phyloP scores from a whole-genome alignment of 2,888 invertebrate species.

The Cordilura impudica region DNA sequence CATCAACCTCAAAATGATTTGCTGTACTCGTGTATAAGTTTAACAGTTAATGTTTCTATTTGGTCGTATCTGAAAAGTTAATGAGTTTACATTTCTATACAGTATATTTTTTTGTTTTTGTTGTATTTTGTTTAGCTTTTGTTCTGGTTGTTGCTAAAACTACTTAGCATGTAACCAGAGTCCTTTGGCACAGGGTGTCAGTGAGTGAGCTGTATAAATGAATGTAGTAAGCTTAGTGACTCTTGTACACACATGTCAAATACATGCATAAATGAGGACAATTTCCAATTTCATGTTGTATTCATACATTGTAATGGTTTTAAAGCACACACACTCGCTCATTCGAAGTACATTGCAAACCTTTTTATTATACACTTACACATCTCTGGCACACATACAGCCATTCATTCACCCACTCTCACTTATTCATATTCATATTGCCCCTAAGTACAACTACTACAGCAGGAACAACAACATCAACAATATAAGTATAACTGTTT shows the following conservation, averaged over 20 bases:
- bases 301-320: conserved; percentile 52
- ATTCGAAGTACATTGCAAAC: conserved; percentile 20
- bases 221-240: conserved; percentile 26
- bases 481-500: conserved; percentile 45
- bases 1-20: background rate
- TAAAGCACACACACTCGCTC: conserved; percentile 3
- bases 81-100: conserved; percentile 38
- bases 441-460: background rate
- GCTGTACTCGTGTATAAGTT: background rate
- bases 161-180: conserved; percentile 41
- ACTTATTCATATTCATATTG: background rate
- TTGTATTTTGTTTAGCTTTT: no score
- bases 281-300: conserved; percentile 56
- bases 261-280: conserved; percentile 49
- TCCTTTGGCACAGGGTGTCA: conserved; percentile 37
- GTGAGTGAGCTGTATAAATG: conserved; percentile 36
- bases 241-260: conserved; percentile 45
- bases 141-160: conserved; percentile 29
- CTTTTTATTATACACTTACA: conserved; percentile 15
- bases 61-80: conserved; percentile 35
- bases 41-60: conserved; percentile 39
- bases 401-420: background rate
- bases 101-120: background rate
- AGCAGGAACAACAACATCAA: conserved; percentile 1
- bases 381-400: background rate